Conservation (phyloP, 2,888 invertebrate genomes). For the Andrena haemorrhoa region DNA sequence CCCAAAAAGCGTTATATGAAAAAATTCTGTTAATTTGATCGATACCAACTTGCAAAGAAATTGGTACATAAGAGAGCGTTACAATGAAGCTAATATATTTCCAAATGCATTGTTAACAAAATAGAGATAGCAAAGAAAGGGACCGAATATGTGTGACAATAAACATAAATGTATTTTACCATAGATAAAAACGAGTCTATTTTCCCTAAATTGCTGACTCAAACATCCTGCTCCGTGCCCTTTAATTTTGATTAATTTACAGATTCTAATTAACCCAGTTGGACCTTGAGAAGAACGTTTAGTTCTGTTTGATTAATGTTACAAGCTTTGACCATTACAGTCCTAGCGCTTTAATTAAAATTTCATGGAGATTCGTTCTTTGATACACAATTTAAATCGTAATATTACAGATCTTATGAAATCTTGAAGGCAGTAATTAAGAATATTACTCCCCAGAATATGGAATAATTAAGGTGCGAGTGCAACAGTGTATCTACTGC, state of each 20-base stretch:
- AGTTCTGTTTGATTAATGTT: neutral
- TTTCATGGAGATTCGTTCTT: neutral
- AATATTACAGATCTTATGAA: neutral
- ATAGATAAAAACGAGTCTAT: neutral
- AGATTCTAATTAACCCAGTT: neutral
- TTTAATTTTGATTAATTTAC: neutral
- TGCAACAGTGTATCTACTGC: neutral
- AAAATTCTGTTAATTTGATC: neutral
- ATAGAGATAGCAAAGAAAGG: too few species aligned
- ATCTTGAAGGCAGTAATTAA: neutral
- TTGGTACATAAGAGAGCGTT: neutral
- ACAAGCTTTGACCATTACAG: neutral
- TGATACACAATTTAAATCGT: neutral
- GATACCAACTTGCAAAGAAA: neutral
- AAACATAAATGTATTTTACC: slow-evolving; percentile 15
- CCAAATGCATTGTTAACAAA: too few species aligned
- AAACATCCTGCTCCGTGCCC: neutral
- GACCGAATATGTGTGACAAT: slow-evolving; percentile 2
- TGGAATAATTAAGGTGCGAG: neutral
- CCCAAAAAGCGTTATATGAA: neutral
- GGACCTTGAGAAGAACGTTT: neutral
- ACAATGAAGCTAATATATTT: neutral
- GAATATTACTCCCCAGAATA: neutral
- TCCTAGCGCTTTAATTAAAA: neutral
- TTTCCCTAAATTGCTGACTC: neutral